Conservation (phyloP, 2,888 invertebrate species). For the Neocrepidodera transversa region DNA sequence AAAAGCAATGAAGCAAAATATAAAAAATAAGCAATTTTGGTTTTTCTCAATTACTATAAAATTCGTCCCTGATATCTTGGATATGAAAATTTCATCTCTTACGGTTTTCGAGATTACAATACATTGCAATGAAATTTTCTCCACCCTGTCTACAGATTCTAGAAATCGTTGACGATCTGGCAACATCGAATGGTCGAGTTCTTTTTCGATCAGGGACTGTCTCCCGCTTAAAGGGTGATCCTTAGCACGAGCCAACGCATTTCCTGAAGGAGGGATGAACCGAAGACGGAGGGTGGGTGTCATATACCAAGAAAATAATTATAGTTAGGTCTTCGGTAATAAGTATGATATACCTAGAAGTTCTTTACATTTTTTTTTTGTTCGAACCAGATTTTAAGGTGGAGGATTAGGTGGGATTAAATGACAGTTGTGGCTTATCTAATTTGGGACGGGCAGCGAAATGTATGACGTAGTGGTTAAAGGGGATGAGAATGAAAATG, state of each 20-base stretch:
- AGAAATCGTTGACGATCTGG: background rate
- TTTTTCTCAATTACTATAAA: too few species aligned
- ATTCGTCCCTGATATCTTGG: too few species aligned
- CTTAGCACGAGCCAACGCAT: slow-evolving; percentile 22
- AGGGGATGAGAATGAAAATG: too few species aligned
- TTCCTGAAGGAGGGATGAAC: slow-evolving; percentile 16
- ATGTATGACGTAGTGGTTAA: too few species aligned
- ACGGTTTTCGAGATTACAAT: too few species aligned
- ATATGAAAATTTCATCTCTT: too few species aligned
- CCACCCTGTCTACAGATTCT: too few species aligned
- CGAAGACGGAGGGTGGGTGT: slow-evolving; percentile 16
- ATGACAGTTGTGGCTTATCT: background rate
- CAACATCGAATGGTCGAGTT: background rate
- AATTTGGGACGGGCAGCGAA: background rate
- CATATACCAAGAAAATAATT: slow-evolving; percentile 13
- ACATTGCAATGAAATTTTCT: too few species aligned
- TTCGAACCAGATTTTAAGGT: background rate
- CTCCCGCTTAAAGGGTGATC: slow-evolving; percentile 16
- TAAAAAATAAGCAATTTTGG: too few species aligned
- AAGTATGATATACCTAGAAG: background rate
- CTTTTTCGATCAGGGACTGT: background rate
- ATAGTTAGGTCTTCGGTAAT: background rate
- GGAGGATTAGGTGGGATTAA: background rate
- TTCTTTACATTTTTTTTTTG: background rate
- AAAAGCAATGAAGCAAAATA: too few species aligned